Evolutionary conservation across 2,797 vertebrate species (phyloP).

Genomic region (Mycteria americana): DNA sequence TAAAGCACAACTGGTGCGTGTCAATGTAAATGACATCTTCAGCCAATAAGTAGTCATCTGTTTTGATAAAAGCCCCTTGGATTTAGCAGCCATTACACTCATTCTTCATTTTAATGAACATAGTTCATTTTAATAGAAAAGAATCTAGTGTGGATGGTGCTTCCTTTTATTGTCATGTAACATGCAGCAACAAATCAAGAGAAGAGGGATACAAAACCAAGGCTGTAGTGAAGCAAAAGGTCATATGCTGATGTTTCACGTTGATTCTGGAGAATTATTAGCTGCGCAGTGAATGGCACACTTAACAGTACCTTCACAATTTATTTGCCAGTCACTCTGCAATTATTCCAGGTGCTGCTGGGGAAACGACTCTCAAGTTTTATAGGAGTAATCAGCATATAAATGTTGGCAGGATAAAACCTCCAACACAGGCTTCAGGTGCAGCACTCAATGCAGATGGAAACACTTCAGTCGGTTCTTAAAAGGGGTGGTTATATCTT

Average conservation of each 20-base stretch:
- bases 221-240: conserved; percentile 74
- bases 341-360: conserved; percentile 84
- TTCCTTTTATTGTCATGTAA: conserved; percentile 72
- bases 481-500: conserved; percentile 32
- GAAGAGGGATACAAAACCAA: conserved; percentile 57
- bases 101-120: not conserved
- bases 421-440: conserved; percentile 64
- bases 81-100: conserved; percentile 50
- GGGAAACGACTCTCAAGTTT: conserved; percentile 76
- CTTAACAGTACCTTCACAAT: conserved; percentile 74
- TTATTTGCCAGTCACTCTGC: conserved; percentile 78
- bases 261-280: conserved; percentile 75
- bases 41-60: not conserved
- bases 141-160: conserved; percentile 52
- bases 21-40: not conserved
- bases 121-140: conserved; percentile 50
- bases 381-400: conserved; percentile 75
- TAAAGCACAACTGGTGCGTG: not conserved
- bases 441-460: conserved; percentile 67
- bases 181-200: conserved; percentile 66
- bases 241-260: conserved; percentile 57
- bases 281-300: conserved; percentile 72
- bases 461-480: conserved; percentile 49
- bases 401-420: conserved; percentile 74
- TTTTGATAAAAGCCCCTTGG: conserved; percentile 57